Conservation (phyloP, 1,140 invertebrate genomes). For the Heliconius hewitsoni region DNA sequence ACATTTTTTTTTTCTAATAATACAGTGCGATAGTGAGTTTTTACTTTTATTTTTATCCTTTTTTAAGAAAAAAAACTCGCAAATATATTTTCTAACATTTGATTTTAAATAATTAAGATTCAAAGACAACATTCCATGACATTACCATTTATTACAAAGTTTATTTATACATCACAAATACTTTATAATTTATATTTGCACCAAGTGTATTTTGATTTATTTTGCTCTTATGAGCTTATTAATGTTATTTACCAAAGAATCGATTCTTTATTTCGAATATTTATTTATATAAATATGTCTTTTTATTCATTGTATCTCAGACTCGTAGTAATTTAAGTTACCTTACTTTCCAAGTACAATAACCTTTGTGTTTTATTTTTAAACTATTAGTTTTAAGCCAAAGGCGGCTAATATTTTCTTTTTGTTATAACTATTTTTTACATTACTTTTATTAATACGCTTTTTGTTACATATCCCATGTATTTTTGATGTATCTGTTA, state of each 20-base stretch:
- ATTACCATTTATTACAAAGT: slow-evolving; percentile 14
- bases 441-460: not conserved
- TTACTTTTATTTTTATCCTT: not conserved
- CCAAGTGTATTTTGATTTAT: slow-evolving; percentile 13
- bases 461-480: not conserved
- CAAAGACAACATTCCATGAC: slow-evolving; percentile 14
- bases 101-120: not conserved
- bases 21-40: not conserved
- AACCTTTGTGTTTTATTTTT: not conserved
- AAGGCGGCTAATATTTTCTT: not conserved
- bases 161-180: slow-evolving; percentile 17
- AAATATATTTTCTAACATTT: slow-evolving; percentile 11
- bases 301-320: not conserved
- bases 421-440: slow-evolving; percentile 1
- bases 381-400: not conserved
- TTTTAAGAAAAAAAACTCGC: not conserved
- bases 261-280: not conserved
- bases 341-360: not conserved
- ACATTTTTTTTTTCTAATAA: not conserved
- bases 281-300: not conserved
- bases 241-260: slow-evolving; percentile 17
- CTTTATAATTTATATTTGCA: slow-evolving; percentile 11
- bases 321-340: not conserved
- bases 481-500: not conserved
- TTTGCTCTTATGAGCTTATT: slow-evolving; percentile 19